phyloP scores from a whole-genome alignment of 2,888 invertebrate genomes.

The Dolichopus griseipennis region DNA sequence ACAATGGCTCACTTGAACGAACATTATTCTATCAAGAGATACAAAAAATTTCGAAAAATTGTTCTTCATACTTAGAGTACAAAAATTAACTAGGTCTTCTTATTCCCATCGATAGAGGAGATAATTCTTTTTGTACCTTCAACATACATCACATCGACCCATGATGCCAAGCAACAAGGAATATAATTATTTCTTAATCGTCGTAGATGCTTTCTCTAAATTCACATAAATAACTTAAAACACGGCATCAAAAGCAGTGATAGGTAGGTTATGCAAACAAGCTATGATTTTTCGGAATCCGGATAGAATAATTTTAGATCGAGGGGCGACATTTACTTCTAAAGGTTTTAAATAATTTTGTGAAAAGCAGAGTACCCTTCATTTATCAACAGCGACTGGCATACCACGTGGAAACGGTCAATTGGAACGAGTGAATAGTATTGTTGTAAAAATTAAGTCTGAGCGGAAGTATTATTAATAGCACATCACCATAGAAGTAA shows the following conservation, averaged over 20 bases:
- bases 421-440: constrained; percentile 9
- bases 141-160: neutral
- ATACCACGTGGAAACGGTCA: constrained; percentile 9
- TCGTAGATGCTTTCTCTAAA: constrained; percentile 31
- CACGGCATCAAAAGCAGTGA: constrained; percentile 25
- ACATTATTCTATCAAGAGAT: too few relatives aligned
- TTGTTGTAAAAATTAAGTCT: constrained; percentile 6
- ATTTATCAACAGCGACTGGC: constrained; percentile 16
- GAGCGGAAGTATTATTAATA: too few relatives aligned
- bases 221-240: constrained; percentile 30
- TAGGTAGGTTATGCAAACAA: constrained; percentile 26
- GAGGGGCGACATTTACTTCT: constrained; percentile 26
- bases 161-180: neutral
- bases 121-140: neutral
- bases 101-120: neutral
- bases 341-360: constrained; percentile 30
- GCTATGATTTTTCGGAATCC: constrained; percentile 33
- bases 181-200: constrained; percentile 26
- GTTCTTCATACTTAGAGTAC: too few relatives aligned
- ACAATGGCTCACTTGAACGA: too few relatives aligned
- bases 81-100: constrained; percentile 22
- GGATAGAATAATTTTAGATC: constrained; percentile 29
- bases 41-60: too few relatives aligned
- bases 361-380: constrained; percentile 28
- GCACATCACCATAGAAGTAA: too few relatives aligned